Percentiles rank a stretch among this genome's conserved stretches.
phyloP scores from a whole-genome alignment of 2,888 invertebrate species.

The Drosophila putrida region DNA sequence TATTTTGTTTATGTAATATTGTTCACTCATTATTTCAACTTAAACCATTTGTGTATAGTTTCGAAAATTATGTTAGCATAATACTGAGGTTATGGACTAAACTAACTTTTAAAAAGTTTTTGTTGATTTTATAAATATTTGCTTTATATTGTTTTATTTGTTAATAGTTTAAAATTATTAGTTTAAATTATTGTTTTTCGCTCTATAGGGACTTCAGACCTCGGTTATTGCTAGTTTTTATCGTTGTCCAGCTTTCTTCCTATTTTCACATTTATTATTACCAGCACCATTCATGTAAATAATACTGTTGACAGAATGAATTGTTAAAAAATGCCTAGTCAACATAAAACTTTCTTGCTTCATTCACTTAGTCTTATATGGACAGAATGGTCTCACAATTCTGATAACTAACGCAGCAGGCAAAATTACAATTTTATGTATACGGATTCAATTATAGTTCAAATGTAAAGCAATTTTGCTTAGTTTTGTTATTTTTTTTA shows the following conservation, averaged over 20 bases:
- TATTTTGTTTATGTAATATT: not conserved
- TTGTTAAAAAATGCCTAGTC: not conserved
- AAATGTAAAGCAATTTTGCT: slow-evolving; percentile 24
- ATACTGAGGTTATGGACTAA: not conserved
- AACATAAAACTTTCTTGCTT: not conserved
- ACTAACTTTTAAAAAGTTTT: not conserved
- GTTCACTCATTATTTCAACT: not conserved
- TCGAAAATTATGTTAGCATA: not conserved
- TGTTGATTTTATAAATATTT: not conserved
- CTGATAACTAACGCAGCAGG: slow-evolving; percentile 12
- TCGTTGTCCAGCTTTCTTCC: slow-evolving; percentile 14
- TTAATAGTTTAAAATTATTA: slow-evolving; percentile 1
- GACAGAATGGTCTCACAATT: slow-evolving; percentile 55
- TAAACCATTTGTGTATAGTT: not conserved
- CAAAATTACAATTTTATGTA: slow-evolving; percentile 50
- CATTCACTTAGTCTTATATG: slow-evolving; percentile 8
- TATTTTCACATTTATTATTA: not conserved
- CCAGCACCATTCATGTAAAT: not conserved
- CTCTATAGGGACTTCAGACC: slow-evolving; percentile 35
- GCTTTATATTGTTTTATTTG: not conserved
- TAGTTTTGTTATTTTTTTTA: slow-evolving; percentile 11
- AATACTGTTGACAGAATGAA: not conserved
- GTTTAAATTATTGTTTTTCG: not conserved
- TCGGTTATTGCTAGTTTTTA: not conserved
- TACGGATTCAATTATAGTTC: slow-evolving; percentile 14